These are phyloP conservation scores for Poeciliopsis paucimaculata DNA, from an alignment of 2,797 vertebrate species.

Conservation along the genomic window DNA sequence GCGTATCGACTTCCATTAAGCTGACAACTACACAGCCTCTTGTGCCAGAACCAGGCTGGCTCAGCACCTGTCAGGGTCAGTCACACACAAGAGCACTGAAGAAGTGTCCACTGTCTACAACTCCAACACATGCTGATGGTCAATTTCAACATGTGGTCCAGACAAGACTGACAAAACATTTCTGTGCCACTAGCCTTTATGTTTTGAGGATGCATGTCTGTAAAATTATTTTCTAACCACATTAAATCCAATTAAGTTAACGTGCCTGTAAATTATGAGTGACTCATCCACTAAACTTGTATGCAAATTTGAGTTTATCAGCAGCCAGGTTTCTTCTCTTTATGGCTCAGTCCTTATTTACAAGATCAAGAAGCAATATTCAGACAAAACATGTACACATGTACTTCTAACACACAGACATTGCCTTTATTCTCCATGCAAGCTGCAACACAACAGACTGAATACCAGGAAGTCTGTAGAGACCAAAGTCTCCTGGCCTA, in stretches of 20 bases:
- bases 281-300: not conserved
- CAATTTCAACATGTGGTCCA: not conserved
- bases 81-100: not conserved
- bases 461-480: conserved; percentile 47
- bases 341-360: conserved; percentile 5
- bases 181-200: not conserved
- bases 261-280: not conserved
- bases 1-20: not conserved
- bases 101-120: not conserved
- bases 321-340: not conserved
- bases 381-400: conserved; percentile 5
- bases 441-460: conserved; percentile 4
- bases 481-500: conserved; percentile 44
- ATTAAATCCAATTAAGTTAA: not conserved
- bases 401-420: conserved; percentile 1
- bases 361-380: not conserved
- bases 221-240: not conserved
- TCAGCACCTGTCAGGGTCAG: conserved; percentile 38
- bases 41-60: conserved; percentile 17
- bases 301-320: not conserved
- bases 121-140: not conserved
- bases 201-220: not conserved
- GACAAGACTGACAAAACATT: not conserved
- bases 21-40: conserved; percentile 7
- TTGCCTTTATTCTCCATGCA: conserved; percentile 17